Base-by-base conservation (phyloP, 37 sponge, comb jelly and placozoan species). In the Trichoplax adhaerens region DNA sequence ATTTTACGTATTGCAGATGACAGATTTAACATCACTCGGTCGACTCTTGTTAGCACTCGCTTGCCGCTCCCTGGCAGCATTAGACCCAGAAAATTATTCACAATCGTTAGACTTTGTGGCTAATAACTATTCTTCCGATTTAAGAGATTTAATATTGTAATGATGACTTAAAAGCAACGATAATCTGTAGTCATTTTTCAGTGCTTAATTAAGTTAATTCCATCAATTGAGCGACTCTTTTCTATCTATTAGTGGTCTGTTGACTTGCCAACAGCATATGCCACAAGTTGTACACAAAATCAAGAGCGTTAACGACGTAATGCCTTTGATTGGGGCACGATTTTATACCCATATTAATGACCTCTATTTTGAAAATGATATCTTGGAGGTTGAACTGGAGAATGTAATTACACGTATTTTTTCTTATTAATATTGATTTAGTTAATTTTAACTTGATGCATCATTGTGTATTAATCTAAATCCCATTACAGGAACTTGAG, bases 301-400 rank as follows among this genome's bases (percentile, higher is more conserved):
- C 2, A 82, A 75, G 70, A 78, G 62, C 66, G 77, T 91, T 12
- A 60, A 76, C 51, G 89, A 83, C 3, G 69, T 87, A 29, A 66
- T 83, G 76, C 76, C 80, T 5, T 80, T 83, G 87, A 77, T 87
- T 12, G 91, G 80, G 1, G 84, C 80, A 2, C 77, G 81, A 10
- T 68, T 84, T 56, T 77, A 80, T 64, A 2, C 74, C 0, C 75
- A 73, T 52, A 70, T 91, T 53, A 88, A 91, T 62, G 10, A 58
- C 12, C 48, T 75, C 48, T 58, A 69, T 53, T 68, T 68, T 2
- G 70, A 78, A 0, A 67, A 66, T 55, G 91, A 91, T 72, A 6
- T 57, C 10, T 57, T 84, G 68, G 88, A 87, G 70, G 65, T 48
- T 4, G 88, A 86, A 68, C 75, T 91, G 54, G 52, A 10, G 55